Conservation (phyloP, 2,888 invertebrate genomes). For the Exephanes ischioxanthus region DNA sequence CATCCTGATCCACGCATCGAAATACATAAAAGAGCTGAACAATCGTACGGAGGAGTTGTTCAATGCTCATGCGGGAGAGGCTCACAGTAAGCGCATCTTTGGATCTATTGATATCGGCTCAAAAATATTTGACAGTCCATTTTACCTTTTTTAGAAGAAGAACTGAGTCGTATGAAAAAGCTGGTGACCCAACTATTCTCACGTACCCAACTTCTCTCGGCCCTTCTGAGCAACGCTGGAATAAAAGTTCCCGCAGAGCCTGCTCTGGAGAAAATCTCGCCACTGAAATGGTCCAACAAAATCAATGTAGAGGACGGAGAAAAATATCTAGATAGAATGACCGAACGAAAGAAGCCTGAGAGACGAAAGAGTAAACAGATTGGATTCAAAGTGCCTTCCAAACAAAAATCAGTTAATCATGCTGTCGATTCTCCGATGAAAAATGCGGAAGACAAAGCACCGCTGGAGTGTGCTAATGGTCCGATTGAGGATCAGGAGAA, state of each 20-base stretch:
- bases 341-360: conserved; percentile 77
- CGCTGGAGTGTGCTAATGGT: conserved; percentile 71
- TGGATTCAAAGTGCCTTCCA: conserved; percentile 78
- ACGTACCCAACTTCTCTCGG: conserved; percentile 81
- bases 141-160: conserved; percentile 78
- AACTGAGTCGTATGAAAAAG: conserved; percentile 81
- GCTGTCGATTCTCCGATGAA: conserved; percentile 71
- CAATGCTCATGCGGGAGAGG: conserved; percentile 79
- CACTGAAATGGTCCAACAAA: conserved; percentile 83
- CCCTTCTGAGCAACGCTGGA: conserved; percentile 82
- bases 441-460: conserved; percentile 62
- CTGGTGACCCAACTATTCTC: conserved; percentile 81
- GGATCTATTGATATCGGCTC: neutral
- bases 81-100: conserved; percentile 78
- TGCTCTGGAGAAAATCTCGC: conserved; percentile 83
- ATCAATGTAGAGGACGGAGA: conserved; percentile 81
- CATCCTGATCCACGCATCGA: conserved; percentile 83
- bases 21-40: conserved; percentile 83
- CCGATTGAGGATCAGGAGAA: conserved; percentile 83
- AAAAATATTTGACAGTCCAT: neutral
- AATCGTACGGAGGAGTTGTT: conserved; percentile 81
- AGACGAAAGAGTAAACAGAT: conserved; percentile 76
- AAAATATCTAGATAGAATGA: conserved; percentile 75
- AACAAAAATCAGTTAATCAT: conserved; percentile 72
- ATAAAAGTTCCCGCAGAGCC: conserved; percentile 83